phyloP scores from a whole-genome alignment of 1,140 invertebrate genomes.

The Diachasma alloeum region DNA sequence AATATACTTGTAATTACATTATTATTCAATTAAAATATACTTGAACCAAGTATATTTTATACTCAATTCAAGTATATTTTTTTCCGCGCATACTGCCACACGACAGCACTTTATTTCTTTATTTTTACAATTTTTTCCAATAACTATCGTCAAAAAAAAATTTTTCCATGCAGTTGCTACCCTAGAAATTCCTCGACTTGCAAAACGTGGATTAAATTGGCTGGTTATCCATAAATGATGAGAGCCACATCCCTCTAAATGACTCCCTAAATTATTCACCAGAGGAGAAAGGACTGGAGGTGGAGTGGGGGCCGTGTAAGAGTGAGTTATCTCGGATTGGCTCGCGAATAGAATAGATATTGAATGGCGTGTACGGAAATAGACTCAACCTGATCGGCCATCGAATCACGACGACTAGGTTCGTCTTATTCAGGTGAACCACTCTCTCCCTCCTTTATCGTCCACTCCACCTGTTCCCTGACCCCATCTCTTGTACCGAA shows the following conservation, averaged over 20 bases:
- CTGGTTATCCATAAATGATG: background rate
- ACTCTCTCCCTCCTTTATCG: background rate
- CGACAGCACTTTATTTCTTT: no score
- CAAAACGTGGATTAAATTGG: background rate
- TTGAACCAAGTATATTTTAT: no score
- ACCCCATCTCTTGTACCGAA: background rate
- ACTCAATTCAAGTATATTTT: no score
- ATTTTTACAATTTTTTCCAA: no score
- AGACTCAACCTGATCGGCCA: background rate
- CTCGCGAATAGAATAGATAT: background rate
- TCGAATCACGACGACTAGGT: background rate
- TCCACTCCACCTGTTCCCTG: background rate
- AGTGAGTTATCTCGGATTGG: background rate
- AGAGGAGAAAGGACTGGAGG: background rate
- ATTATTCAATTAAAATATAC: no score
- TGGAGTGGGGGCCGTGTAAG: background rate
- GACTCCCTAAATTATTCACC: background rate
- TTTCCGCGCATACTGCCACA: no score
- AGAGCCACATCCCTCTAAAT: background rate
- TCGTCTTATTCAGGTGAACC: background rate
- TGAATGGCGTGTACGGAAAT: background rate
- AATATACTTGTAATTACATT: no score
- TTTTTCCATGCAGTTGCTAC: no score
- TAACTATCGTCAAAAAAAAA: no score
- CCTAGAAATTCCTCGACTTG: no score